phyloP scores from a whole-genome alignment of 2,797 vertebrate genomes.

The Manis javanica region DNA sequence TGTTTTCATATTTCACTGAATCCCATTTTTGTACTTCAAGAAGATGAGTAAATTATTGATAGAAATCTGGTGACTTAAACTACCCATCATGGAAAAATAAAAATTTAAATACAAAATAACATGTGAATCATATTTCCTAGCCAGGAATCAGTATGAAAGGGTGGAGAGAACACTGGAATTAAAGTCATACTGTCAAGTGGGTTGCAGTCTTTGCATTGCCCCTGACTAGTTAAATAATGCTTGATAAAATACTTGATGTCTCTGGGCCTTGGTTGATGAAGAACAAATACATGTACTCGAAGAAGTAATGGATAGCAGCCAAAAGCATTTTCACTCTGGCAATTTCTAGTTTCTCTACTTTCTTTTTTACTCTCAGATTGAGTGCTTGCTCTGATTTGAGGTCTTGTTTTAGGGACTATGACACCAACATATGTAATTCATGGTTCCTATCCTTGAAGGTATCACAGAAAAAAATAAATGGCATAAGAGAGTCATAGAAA shows the following conservation, averaged over 20 bases:
- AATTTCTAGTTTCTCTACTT: slow-evolving; percentile 28
- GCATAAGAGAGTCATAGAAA: not conserved
- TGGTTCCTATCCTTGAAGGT: not conserved
- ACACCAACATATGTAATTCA: not conserved
- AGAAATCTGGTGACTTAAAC: not conserved
- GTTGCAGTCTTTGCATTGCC: not conserved
- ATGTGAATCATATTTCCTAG: not conserved
- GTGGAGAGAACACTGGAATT: not conserved
- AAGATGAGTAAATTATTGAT: not conserved
- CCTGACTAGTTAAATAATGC: not conserved
- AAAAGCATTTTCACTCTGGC: not conserved
- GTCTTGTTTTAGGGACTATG: not conserved
- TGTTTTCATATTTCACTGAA: not conserved
- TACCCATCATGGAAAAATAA: not conserved
- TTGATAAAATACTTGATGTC: not conserved
- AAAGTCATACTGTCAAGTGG: not conserved
- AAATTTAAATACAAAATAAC: not conserved
- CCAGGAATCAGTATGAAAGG: not conserved
- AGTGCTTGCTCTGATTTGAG: not conserved
- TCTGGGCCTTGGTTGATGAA: not conserved
- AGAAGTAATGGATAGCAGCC: not conserved
- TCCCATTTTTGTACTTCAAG: not conserved
- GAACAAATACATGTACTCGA: not conserved
- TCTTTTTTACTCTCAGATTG: not conserved
- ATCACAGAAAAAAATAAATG: not conserved